Conservation (phyloP, 1,140 invertebrate species). For the Medauroidea extradentata region DNA sequence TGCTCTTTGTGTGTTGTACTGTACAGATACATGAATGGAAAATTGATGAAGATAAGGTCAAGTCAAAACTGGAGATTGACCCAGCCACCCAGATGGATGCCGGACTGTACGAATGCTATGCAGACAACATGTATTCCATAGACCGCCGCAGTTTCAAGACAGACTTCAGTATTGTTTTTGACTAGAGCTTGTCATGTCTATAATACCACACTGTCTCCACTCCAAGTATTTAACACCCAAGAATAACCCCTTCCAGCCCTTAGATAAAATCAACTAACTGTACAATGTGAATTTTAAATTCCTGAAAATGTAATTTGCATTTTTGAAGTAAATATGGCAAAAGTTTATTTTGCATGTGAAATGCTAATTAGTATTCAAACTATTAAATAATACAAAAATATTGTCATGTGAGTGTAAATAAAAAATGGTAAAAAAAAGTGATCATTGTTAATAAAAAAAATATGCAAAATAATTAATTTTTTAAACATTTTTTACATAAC, state of each 20-base stretch:
- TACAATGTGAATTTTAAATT: background rate
- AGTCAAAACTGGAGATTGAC: constrained; percentile 90
- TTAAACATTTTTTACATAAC: constrained; percentile 3
- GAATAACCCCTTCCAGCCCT: too few species aligned
- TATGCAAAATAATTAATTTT: background rate
- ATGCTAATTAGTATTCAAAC: background rate
- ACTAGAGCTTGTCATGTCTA: constrained; percentile 46
- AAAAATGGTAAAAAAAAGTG: too few species aligned
- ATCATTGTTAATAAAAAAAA: background rate
- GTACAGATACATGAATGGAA: constrained; percentile 81
- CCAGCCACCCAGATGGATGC: constrained; percentile 91
- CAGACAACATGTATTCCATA: constrained; percentile 91
- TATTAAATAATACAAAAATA: too few species aligned
- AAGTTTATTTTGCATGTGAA: background rate
- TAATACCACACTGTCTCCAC: background rate
- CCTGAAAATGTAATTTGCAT: background rate
- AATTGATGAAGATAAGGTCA: constrained; percentile 72
- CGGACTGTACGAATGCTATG: constrained; percentile 84
- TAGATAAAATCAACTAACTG: too few species aligned
- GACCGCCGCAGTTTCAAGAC: constrained; percentile 85
- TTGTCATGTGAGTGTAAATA: too few species aligned
- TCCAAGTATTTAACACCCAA: too few species aligned
- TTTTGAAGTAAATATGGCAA: background rate
- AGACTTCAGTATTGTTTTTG: constrained; percentile 85
- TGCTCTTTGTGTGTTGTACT: constrained; percentile 19